Evolutionary conservation across 2,113 vertebrate species (phyloP).

Genomic region (Fregetta grallaria): DNA sequence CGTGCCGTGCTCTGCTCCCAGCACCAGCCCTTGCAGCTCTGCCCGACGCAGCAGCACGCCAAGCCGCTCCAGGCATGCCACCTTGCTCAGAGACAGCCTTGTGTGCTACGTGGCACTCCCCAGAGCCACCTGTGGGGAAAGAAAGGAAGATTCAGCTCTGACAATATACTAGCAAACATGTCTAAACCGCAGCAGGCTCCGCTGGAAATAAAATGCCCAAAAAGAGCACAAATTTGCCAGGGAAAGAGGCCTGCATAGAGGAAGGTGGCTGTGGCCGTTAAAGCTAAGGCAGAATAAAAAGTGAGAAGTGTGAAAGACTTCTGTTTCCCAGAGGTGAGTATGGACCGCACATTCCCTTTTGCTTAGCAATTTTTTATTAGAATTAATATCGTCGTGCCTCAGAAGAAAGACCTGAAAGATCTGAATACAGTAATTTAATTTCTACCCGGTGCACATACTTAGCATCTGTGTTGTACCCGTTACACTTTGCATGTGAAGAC

Average conservation of each 20-base stretch:
- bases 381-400: not conserved
- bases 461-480: too few species aligned
- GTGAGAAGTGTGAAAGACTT: not conserved
- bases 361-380: not conserved
- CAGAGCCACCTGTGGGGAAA: not conserved
- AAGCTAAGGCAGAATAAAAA: not conserved
- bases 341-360: not conserved
- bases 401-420: not conserved
- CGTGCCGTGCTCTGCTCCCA: accelerated
- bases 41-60: not conserved
- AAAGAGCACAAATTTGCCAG: not conserved
- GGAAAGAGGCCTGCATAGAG: not conserved
- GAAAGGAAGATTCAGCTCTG: not conserved
- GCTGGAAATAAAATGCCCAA: not conserved
- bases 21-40: not conserved
- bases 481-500: not conserved
- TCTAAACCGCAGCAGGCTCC: not conserved
- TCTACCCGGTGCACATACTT: not conserved
- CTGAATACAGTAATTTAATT: not conserved
- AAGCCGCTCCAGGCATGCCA: not conserved
- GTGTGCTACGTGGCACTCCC: accelerated
- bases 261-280: not conserved
- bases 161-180: accelerated
- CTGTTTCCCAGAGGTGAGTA: not conserved
- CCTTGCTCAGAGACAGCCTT: not conserved